A percentile compares a stretch with the other conserved stretches of the same genome.
These are phyloP conservation scores for Pheosia tremula DNA, from an alignment of 2,888 invertebrate species.

Conservation along the genomic window DNA sequence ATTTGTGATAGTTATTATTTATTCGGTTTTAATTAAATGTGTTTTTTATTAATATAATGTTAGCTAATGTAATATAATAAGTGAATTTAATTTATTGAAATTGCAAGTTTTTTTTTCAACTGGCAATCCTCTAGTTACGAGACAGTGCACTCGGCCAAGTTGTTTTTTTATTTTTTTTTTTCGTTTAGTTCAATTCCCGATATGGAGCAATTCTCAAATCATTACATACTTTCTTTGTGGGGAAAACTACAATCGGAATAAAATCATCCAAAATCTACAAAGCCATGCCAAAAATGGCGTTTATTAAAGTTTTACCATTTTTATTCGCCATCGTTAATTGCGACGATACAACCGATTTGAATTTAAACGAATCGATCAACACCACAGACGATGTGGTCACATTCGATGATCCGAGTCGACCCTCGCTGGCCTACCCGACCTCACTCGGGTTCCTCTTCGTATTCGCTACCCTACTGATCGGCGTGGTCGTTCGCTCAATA, in stretches of 20 bases:
- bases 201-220: no score
- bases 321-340: conserved; percentile 6
- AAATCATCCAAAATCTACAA: conserved; percentile 3
- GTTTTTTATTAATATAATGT: no score
- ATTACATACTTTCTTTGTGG: no score
- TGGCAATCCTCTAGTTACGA: no score
- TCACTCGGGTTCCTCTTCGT: conserved; percentile 63
- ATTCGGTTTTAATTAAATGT: background rate
- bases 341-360: background rate
- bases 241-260: background rate
- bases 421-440: conserved; percentile 58
- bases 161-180: no score
- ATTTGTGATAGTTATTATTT: conserved; percentile 35
- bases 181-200: no score
- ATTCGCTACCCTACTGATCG: conserved; percentile 59
- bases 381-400: conserved; percentile 12
- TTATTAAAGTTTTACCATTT: conserved; percentile 9
- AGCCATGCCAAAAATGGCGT: conserved; percentile 2
- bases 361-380: background rate
- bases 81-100: no score
- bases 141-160: no score
- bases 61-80: no score
- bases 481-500: conserved; percentile 62
- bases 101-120: no score
- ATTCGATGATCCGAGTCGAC: conserved; percentile 48